Conservation (phyloP, 2,797 vertebrate species). For the Poecilia velifera region DNA sequence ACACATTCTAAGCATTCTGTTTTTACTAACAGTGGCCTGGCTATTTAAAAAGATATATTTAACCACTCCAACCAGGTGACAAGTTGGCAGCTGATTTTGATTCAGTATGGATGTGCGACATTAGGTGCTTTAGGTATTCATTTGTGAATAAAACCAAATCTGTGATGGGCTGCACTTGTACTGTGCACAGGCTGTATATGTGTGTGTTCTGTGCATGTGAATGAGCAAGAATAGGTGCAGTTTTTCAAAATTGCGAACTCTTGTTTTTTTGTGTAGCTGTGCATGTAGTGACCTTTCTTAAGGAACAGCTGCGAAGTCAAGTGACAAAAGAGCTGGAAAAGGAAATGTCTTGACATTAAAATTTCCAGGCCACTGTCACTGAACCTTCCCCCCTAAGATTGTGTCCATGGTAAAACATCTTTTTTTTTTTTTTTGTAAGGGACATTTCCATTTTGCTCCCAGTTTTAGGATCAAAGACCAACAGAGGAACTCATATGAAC, state of each 20-base stretch:
- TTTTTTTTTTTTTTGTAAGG: not conserved
- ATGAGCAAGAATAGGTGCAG: not conserved
- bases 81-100: constrained; percentile 34
- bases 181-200: constrained; percentile 5
- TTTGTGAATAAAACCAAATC: constrained; percentile 26
- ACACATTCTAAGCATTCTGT: constrained; percentile 14
- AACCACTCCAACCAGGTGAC: constrained; percentile 12
- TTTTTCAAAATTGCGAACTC: not conserved
- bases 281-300: constrained; percentile 44
- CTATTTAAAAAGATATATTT: constrained; percentile 56
- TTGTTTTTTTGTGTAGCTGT: constrained; percentile 31
- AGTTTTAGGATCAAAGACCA: not conserved
- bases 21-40: constrained; percentile 32
- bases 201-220: not conserved
- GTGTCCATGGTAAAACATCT: not conserved
- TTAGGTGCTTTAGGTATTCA: constrained; percentile 16
- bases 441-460: not conserved
- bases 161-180: not conserved
- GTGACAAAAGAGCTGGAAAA: constrained; percentile 52
- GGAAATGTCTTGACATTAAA: constrained; percentile 69
- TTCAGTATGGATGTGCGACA: constrained; percentile 35
- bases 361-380: constrained; percentile 39
- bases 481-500: constrained; percentile 3
- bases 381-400: constrained; percentile 8
- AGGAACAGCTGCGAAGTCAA: constrained; percentile 52